Percentiles rank a stretch among this genome's conserved stretches.
Evolutionary conservation across 2,888 invertebrate species (phyloP).

Genomic region (Polydrusus tereticollis): DNA sequence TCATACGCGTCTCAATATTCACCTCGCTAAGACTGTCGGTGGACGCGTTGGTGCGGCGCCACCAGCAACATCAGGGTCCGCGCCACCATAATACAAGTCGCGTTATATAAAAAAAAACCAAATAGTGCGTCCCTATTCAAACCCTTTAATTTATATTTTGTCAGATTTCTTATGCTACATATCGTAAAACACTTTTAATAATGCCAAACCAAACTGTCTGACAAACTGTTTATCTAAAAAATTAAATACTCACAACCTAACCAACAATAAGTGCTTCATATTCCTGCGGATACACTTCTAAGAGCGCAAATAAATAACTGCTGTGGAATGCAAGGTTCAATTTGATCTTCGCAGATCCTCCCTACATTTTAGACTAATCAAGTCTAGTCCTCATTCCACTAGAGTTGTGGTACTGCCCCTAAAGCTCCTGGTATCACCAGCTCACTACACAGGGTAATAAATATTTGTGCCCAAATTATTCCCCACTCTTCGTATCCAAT

Average conservation of each 20-base stretch:
- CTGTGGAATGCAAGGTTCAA: not conserved
- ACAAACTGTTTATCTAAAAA: constrained; percentile 34
- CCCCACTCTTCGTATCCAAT: constrained; percentile 6
- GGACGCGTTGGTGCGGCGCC: too few relatives aligned
- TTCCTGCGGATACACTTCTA: not conserved
- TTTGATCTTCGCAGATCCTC: not conserved
- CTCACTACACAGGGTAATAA: not conserved
- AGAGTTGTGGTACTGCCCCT: not conserved
- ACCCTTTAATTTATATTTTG: too few relatives aligned
- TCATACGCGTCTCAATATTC: too few relatives aligned
- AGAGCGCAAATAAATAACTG: not conserved
- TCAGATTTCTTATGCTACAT: too few relatives aligned
- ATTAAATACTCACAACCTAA: constrained; percentile 18
- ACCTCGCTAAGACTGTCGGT: too few relatives aligned
- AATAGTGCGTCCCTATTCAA: too few relatives aligned
- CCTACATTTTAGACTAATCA: not conserved
- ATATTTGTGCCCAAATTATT: not conserved
- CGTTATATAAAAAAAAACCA: too few relatives aligned
- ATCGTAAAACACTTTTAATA: too few relatives aligned
- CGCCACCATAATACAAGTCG: too few relatives aligned
- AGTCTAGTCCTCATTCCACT: not conserved
- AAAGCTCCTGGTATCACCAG: not conserved
- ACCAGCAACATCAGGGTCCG: too few relatives aligned
- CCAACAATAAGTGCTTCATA: not conserved
- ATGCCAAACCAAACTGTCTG: not conserved